phyloP scores from a whole-genome alignment of 2,113 vertebrate species.

The Sprattus sprattus region DNA sequence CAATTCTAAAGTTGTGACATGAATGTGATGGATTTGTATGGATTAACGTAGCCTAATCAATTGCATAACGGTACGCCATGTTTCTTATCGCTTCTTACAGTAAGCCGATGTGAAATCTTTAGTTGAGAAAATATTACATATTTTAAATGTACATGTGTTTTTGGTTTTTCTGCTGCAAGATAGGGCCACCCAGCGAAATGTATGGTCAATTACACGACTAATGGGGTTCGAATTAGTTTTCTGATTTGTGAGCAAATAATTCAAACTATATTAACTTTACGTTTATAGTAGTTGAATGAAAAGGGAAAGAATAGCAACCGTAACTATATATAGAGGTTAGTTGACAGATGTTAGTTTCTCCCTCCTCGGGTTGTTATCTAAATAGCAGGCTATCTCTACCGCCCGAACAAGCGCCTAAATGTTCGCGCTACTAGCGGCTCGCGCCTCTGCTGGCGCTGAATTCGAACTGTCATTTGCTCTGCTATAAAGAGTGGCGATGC shows the following conservation, averaged over 20 bases:
- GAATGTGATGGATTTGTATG: too few relatives aligned
- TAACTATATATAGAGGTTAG: not conserved
- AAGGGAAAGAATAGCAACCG: not conserved
- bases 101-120: not conserved
- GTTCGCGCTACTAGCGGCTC: conserved; percentile 44
- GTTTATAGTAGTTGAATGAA: not conserved
- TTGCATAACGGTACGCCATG: not conserved
- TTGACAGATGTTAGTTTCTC: not conserved
- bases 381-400: not conserved
- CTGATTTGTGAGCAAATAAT: too few relatives aligned
- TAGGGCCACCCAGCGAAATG: too few relatives aligned
- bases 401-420: conserved; percentile 28
- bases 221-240: too few relatives aligned
- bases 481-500: conserved; percentile 47
- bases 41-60: too few relatives aligned
- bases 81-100: not conserved
- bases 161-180: too few relatives aligned
- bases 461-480: conserved; percentile 29
- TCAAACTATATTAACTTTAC: not conserved
- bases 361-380: not conserved
- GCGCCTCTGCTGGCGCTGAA: conserved; percentile 47
- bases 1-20: too few relatives aligned
- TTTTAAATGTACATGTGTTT: too few relatives aligned
- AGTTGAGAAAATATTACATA: too few relatives aligned
- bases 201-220: too few relatives aligned